These are phyloP conservation scores for Tetrao urogallus DNA, from an alignment of 2,113 vertebrate species.

Conservation along the genomic window DNA sequence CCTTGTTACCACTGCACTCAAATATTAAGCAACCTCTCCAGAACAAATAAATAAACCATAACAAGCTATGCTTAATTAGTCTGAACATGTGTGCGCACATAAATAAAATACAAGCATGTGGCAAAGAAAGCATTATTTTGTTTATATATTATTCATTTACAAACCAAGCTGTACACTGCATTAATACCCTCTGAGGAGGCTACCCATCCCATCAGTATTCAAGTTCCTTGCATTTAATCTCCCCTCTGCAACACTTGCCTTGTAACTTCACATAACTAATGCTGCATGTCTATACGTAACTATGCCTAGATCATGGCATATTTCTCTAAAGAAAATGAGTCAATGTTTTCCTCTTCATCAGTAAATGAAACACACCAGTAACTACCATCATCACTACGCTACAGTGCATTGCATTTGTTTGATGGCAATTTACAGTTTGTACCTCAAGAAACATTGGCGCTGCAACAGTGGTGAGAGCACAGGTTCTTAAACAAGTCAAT, in stretches of 20 bases:
- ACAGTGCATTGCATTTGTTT: background rate
- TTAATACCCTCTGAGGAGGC: conserved; percentile 18
- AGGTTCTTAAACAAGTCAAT: background rate
- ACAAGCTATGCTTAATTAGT: conserved; percentile 45
- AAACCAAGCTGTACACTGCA: conserved; percentile 13
- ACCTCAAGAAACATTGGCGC: background rate
- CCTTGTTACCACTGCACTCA: background rate
- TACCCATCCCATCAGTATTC: background rate
- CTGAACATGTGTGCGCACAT: background rate
- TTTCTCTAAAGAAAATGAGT: background rate
- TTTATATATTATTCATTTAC: conserved; percentile 49
- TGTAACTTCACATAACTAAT: background rate
- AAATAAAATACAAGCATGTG: conserved; percentile 40
- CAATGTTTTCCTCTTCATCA: background rate
- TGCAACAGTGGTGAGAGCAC: background rate
- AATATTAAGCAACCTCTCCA: conserved; percentile 13
- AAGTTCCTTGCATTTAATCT: background rate
- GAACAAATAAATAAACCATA: conserved; percentile 61
- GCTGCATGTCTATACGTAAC: background rate
- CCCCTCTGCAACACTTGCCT: background rate
- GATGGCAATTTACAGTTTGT: background rate
- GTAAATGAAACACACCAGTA: background rate
- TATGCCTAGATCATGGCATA: background rate
- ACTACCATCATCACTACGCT: background rate
- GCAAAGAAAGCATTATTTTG: conserved; percentile 30